phyloP scores from a whole-genome alignment of 1,140 invertebrate genomes.

The Neodiprion fabricii region DNA sequence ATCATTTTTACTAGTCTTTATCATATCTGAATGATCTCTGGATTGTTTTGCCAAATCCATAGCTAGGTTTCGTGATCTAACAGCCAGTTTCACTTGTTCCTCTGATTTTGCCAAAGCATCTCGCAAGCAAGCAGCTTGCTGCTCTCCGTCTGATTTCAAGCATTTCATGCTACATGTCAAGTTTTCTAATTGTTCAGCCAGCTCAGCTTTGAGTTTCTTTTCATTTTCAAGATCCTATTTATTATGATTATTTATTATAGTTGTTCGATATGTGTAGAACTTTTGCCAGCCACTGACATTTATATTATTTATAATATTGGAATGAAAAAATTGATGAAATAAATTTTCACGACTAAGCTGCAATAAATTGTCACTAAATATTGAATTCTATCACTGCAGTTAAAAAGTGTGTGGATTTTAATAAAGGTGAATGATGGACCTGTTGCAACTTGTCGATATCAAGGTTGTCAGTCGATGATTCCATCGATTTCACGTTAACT shows the following conservation, averaged over 20 bases:
- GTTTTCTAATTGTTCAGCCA: constrained; percentile 34
- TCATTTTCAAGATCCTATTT: constrained; percentile 33
- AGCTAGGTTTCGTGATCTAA: constrained; percentile 31
- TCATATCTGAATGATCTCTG: constrained; percentile 28
- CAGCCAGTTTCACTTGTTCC: constrained; percentile 32
- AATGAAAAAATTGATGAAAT: not conserved
- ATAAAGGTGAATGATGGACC: not conserved
- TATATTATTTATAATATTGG: not conserved
- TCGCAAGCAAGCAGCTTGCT: constrained; percentile 30
- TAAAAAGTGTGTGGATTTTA: not conserved
- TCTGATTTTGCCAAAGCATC: constrained; percentile 30
- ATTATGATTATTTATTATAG: constrained; percentile 13
- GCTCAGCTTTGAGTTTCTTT: constrained; percentile 28
- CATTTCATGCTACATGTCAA: constrained; percentile 28
- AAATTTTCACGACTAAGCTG: constrained; percentile 14
- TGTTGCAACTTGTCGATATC: constrained; percentile 7
- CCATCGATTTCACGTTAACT: not conserved
- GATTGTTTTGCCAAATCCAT: constrained; percentile 36
- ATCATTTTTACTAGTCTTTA: constrained; percentile 34
- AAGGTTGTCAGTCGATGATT: not conserved
- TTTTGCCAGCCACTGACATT: not conserved
- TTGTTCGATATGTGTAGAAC: constrained; percentile 1
- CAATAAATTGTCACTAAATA: not conserved
- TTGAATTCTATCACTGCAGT: not conserved
- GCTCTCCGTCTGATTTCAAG: constrained; percentile 30